Evolutionary conservation across 2,888 invertebrate genomes (phyloP).

Genomic region (Hipparchia semele): DNA sequence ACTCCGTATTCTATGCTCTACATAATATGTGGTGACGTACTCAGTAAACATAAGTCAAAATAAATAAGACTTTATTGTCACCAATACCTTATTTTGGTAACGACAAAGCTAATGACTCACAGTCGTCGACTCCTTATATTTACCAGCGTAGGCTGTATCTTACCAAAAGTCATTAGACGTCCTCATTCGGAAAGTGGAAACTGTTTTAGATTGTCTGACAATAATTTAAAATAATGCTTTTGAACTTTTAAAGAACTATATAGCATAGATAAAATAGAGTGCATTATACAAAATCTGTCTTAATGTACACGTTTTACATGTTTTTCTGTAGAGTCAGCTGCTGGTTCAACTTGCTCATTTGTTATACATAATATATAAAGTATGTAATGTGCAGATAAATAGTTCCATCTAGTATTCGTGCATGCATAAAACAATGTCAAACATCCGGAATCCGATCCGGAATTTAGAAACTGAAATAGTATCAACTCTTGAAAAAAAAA

Average conservation of each 20-base stretch:
- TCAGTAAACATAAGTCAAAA: slow-evolving; percentile 25
- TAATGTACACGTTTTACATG: too few species aligned
- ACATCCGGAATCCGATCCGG: too few species aligned
- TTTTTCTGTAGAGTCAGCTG: too few species aligned
- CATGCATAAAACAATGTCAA: too few species aligned
- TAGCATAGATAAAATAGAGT: neutral
- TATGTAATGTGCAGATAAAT: too few species aligned
- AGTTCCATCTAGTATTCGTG: too few species aligned
- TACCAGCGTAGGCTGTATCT: slow-evolving; percentile 40
- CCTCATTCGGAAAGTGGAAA: slow-evolving; percentile 51
- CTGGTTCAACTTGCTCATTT: too few species aligned
- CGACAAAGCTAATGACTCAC: slow-evolving; percentile 39
- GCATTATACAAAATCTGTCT: too few species aligned
- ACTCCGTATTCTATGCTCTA: neutral
- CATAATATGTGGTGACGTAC: slow-evolving; percentile 12
- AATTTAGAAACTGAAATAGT: too few species aligned
- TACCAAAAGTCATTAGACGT: slow-evolving; percentile 47
- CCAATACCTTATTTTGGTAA: slow-evolving; percentile 37
- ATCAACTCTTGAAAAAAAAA: too few species aligned
- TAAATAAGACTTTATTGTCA: slow-evolving; percentile 36
- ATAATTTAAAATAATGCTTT: slow-evolving; percentile 26
- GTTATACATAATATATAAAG: too few species aligned
- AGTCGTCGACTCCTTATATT: slow-evolving; percentile 33
- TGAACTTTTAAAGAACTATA: slow-evolving; percentile 20
- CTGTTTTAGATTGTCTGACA: slow-evolving; percentile 45